Conservation (phyloP, 2,113 vertebrate species). For the Setophaga petechia region DNA sequence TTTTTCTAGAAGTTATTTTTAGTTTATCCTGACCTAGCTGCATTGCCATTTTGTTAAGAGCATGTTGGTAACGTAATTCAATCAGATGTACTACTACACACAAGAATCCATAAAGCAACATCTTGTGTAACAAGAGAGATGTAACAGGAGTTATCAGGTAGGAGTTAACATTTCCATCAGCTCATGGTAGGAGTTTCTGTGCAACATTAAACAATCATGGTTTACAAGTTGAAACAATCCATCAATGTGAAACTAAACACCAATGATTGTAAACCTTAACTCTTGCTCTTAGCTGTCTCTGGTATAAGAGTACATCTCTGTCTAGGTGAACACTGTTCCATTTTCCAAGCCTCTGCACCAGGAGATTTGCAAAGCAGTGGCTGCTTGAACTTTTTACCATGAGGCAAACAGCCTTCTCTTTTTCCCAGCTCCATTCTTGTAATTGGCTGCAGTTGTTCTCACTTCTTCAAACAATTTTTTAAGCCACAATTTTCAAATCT, state of each 20-base stretch:
- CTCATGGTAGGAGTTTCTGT: background rate
- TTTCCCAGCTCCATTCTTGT: background rate
- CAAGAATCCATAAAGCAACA: background rate
- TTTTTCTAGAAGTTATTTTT: slow-evolving; percentile 57
- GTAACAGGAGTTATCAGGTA: background rate
- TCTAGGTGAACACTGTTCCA: background rate
- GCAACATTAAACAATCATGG: background rate
- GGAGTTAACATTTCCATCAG: background rate
- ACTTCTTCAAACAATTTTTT: background rate
- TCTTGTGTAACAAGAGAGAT: background rate
- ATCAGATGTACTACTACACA: background rate
- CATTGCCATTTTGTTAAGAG: slow-evolving; percentile 18
- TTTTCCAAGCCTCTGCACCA: background rate
- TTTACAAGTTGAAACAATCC: background rate
- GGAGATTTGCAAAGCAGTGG: background rate
- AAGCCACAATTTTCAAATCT: background rate
- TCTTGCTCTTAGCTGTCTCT: background rate
- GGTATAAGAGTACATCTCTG: background rate
- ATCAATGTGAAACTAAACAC: background rate
- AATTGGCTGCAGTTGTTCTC: background rate
- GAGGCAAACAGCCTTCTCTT: background rate
- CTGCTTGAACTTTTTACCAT: background rate
- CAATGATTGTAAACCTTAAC: background rate
- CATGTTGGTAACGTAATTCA: slow-evolving; percentile 3
- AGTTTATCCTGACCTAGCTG: slow-evolving; percentile 47